Evolutionary conservation across 2,888 invertebrate species (phyloP), one percentile per base, ranked within the genome.

Genomic region (Copidosoma aretas): DNA sequence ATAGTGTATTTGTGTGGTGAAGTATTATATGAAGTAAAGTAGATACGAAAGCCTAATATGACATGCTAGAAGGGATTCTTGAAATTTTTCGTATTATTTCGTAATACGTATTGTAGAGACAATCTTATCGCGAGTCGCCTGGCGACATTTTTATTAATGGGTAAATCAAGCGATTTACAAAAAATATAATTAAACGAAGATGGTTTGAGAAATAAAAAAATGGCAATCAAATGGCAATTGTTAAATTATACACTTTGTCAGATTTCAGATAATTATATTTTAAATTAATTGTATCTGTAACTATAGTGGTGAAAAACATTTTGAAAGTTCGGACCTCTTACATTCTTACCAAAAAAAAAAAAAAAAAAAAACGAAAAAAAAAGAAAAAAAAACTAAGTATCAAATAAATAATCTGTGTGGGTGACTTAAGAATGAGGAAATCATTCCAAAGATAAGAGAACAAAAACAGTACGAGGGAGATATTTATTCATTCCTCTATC

Each of bases 181-280:
- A 32, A 32, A 32, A 32, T 32, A 32, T 32, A 32, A 32, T 32
- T 5, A 62, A 46, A 46, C 17, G 14, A 22, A 46, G 5, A 57
- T 17, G 14, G 2, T 5, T 53, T 17, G 22, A 24, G 39, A 19
- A 19, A 17, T 32, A 25, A 32, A 22, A 19, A 60, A 60, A 51
- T 32, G 32, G 25, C 49, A 21, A 25, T 17, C 43, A 49, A 49
- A 41, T 63, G 64, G 62, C 66, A 71, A 71, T 68, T 66, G 68
- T 68, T 68, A 66, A 68, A 71, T 66, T 71, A 52, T 65, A 65
- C 71, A 68, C 63, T 49, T 63, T 66, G 22, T 67, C 66, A 49
- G 21, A n/a, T 60, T 66, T 53, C 53, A 65, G 21, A 60, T 62
- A 54, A 67, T 56, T 59, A 65, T 41, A 41, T 58, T 64, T 43